Conservation (phyloP, 2,113 vertebrate genomes). For the Dicaeum eximium region DNA sequence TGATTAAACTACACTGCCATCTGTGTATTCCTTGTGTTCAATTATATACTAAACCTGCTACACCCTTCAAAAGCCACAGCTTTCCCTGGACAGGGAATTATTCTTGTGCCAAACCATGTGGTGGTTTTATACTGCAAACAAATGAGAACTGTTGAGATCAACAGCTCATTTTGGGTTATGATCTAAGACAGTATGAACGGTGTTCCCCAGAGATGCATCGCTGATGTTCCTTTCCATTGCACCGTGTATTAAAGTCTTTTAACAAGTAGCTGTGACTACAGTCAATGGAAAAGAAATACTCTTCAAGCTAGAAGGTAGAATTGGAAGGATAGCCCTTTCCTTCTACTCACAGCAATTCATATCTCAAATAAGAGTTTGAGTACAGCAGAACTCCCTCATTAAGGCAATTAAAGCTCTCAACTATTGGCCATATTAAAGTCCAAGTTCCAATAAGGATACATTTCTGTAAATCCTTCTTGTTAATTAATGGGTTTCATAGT, state of each 20-base stretch:
- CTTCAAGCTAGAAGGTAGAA: not conserved
- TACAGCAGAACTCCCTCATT: not conserved
- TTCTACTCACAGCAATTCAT: not conserved
- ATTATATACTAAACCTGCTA: not conserved
- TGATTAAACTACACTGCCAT: not conserved
- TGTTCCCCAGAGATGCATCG: not conserved
- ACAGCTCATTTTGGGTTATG: slow-evolving; percentile 14
- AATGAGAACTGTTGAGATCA: slow-evolving; percentile 2
- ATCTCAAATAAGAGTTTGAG: not conserved
- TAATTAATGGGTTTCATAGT: not conserved
- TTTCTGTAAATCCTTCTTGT: not conserved
- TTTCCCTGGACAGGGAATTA: not conserved
- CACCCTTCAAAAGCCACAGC: not conserved
- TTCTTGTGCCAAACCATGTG: not conserved
- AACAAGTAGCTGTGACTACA: not conserved
- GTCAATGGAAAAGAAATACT: not conserved
- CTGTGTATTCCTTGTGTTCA: not conserved
- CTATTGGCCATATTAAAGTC: not conserved
- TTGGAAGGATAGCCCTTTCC: not conserved
- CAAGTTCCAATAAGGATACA: not conserved
- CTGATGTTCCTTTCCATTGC: not conserved
- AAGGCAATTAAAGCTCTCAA: not conserved
- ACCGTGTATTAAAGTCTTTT: not conserved
- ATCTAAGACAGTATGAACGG: not conserved
- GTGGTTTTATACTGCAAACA: not conserved